Base-by-base conservation (phyloP, 2,113 vertebrate species). In the Petaurus breviceps region DNA sequence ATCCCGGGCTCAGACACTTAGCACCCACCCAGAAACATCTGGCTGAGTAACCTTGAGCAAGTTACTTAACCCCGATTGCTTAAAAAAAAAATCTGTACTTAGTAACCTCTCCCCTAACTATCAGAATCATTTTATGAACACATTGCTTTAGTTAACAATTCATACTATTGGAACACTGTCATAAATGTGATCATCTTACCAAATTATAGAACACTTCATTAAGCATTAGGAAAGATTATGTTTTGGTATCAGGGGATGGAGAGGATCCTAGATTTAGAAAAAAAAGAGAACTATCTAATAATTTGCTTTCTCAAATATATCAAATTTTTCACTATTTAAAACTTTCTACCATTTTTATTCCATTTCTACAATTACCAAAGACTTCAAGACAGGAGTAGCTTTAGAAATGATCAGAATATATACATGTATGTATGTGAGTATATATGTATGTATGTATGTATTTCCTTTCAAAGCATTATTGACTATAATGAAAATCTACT, bases 141-240 rank as follows among this genome's bases (percentile, higher is more conserved):
- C 28, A 37, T 24, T 94, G 26, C 3, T 92, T 49, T 94, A 23
- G 68, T 91, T 95, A 51, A 91, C 52, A 95, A 91, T 3, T 49
- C n/a, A 96, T 91, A 52, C 10, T 89, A n/a, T 92, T 10, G 89
- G 24, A 94, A 90, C n/a, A 92, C n/a, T 57, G 90, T 57, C 91
- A 91, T 54, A 94, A 92, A 95, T 61, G 37, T 91, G 50, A 97
- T 6, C 37, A 77, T 77, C 5, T n/a, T 77, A 77, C 4, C 37
- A 61, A 95, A 5, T 91, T 43, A 84, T 95, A 89, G n/a, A 92
- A 93, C 84, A 84, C 93, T 97, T 94, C 96, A 92, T 84, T 68
- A 91, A 51, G 77, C 49, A 3, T 49, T 9, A 90, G 49, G 50
- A 96, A 95, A 92, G 19, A 19, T 51, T 57, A 24, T 95, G 5